Evolutionary conservation across 2,797 vertebrate genomes (phyloP).

Genomic region (Borostomias antarcticus): DNA sequence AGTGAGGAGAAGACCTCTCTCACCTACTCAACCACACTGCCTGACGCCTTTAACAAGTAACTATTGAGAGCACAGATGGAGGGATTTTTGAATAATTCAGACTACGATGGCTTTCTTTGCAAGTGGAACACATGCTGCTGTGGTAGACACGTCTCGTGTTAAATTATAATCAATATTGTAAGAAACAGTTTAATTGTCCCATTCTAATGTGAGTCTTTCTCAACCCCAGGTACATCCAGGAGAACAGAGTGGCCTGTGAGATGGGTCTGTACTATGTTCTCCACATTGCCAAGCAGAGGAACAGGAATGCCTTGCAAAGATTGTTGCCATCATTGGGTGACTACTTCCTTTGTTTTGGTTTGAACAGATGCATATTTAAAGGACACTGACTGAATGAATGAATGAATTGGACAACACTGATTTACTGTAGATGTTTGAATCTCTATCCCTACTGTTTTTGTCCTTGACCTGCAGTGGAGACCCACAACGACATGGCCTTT

Average conservation of each 20-base stretch:
- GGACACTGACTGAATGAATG: background rate
- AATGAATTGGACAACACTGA: background rate
- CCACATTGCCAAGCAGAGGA: conserved; percentile 93
- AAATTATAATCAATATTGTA: too few relatives aligned
- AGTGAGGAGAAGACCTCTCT: conserved; percentile 87
- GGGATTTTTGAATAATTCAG: background rate
- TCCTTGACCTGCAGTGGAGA: conserved; percentile 79
- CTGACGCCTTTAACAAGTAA: conserved; percentile 89
- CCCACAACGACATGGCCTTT: conserved; percentile 92
- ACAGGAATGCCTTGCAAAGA: conserved; percentile 92
- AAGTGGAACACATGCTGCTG: background rate
- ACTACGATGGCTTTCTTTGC: background rate
- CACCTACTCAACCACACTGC: conserved; percentile 84
- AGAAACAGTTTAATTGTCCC: background rate
- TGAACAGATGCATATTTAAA: background rate
- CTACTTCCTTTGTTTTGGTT: conserved; percentile 26
- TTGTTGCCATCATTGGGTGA: conserved; percentile 89
- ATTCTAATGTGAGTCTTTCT: background rate
- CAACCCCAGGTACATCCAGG: conserved; percentile 85
- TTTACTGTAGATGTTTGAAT: background rate
- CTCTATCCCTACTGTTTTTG: background rate
- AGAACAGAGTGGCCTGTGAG: conserved; percentile 94
- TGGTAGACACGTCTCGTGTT: background rate
- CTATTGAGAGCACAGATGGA: background rate
- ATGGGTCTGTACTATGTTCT: conserved; percentile 95